Evolutionary conservation across 2,113 vertebrate genomes (phyloP).

Genomic region (Gadus chalcogrammus): DNA sequence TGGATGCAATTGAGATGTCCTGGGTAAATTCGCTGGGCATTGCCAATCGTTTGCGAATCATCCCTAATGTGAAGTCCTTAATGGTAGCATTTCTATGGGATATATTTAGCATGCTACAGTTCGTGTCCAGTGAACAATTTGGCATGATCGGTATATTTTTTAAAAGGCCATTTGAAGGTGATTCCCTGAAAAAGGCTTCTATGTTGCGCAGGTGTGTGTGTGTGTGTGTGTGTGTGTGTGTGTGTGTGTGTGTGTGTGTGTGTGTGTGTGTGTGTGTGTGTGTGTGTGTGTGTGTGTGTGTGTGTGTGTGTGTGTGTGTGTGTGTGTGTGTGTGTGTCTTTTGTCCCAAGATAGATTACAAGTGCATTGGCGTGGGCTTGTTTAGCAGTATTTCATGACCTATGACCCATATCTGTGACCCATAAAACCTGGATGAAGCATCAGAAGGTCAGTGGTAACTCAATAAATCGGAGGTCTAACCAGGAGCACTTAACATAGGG

Average conservation of each 20-base stretch:
- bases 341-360: constrained; percentile 36
- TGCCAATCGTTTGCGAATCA: too few species aligned
- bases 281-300: background rate
- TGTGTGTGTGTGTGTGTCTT: background rate
- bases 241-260: background rate
- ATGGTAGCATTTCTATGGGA: too few species aligned
- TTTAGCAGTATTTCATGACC: constrained; percentile 63
- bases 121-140: too few species aligned
- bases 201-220: background rate
- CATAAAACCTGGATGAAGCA: constrained; percentile 48
- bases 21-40: too few species aligned
- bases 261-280: background rate
- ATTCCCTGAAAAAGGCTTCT: too few species aligned
- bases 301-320: background rate
- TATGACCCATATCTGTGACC: constrained; percentile 51
- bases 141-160: too few species aligned
- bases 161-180: too few species aligned
- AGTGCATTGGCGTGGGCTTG: constrained; percentile 39
- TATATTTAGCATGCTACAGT: too few species aligned
- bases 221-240: constrained; percentile 1
- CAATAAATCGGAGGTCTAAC: constrained; percentile 56
- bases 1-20: too few species aligned
- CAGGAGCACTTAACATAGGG: constrained; percentile 44
- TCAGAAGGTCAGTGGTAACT: constrained; percentile 47
- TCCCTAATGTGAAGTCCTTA: too few species aligned